Evolutionary conservation across 2,888 invertebrate genomes (phyloP).

Genomic region (Metalampra italica): DNA sequence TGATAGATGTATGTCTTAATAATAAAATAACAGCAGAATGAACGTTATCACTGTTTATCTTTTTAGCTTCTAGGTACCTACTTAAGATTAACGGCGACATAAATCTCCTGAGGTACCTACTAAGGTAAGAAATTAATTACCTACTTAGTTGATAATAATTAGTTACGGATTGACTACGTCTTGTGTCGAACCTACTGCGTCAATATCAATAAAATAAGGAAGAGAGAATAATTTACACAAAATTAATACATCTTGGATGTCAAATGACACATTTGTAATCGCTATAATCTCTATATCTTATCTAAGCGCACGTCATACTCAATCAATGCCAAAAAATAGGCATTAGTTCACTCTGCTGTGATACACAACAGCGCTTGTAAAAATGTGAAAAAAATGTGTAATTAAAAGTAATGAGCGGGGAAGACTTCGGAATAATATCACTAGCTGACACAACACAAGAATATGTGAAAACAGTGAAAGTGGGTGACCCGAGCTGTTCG

Average conservation of each 20-base stretch:
- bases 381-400: constrained; percentile 37
- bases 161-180: no score
- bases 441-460: constrained; percentile 36
- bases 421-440: constrained; percentile 41
- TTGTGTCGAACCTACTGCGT: neutral
- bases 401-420: constrained; percentile 52
- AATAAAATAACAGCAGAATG: no score
- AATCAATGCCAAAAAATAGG: constrained; percentile 70
- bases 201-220: neutral
- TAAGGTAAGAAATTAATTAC: no score
- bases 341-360: constrained; percentile 44
- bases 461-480: constrained; percentile 28
- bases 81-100: no score
- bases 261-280: constrained; percentile 6
- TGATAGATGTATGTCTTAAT: no score
- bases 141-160: no score
- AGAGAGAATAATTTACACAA: constrained; percentile 1
- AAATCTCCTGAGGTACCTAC: no score
- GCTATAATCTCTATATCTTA: constrained; percentile 43
- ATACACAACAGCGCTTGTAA: constrained; percentile 41
- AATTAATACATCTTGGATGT: constrained; percentile 1
- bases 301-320: constrained; percentile 58
- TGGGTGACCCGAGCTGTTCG: constrained; percentile 17
- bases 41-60: no score
- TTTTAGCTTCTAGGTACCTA: no score